These are phyloP conservation scores for Volucella bombylans DNA, from an alignment of 2,888 invertebrate species.

Conservation along the genomic window DNA sequence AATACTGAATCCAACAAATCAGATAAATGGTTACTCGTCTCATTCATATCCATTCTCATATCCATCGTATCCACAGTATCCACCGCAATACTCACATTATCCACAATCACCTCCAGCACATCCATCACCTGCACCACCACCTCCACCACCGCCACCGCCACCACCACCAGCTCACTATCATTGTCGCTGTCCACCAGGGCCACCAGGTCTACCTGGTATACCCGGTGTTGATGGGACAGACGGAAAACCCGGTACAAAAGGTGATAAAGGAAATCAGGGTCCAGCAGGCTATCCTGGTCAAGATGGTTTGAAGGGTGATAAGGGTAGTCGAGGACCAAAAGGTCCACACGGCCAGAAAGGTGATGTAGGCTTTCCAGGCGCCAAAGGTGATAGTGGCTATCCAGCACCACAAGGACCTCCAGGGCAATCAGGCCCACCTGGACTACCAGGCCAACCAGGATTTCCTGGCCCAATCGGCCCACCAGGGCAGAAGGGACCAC, in stretches of 20 bases:
- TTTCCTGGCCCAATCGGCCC: conserved; percentile 36
- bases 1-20: conserved; percentile 1
- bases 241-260: conserved; percentile 27
- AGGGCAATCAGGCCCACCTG: conserved; percentile 24
- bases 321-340: conserved; percentile 2
- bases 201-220: conserved; percentile 80
- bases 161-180: conserved; percentile 16
- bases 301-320: not conserved
- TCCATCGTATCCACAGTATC: conserved; percentile 7
- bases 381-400: conserved; percentile 84
- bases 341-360: conserved; percentile 21
- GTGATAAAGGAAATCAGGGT: conserved; percentile 37
- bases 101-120: not conserved
- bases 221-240: conserved; percentile 18
- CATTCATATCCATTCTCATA: not conserved
- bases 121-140: conserved; percentile 4
- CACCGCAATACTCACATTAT: not conserved
- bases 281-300: not conserved
- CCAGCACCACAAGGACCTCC: conserved; percentile 80
- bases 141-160: not conserved
- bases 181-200: conserved; percentile 31
- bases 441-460: conserved; percentile 38
- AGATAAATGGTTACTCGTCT: not conserved
- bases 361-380: not conserved
- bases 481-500: conserved; percentile 33